A percentile compares a stretch with the other conserved stretches of the same genome.
Evolutionary conservation across 2,113 vertebrate genomes (phyloP).

Genomic region (Etheostoma cragini): DNA sequence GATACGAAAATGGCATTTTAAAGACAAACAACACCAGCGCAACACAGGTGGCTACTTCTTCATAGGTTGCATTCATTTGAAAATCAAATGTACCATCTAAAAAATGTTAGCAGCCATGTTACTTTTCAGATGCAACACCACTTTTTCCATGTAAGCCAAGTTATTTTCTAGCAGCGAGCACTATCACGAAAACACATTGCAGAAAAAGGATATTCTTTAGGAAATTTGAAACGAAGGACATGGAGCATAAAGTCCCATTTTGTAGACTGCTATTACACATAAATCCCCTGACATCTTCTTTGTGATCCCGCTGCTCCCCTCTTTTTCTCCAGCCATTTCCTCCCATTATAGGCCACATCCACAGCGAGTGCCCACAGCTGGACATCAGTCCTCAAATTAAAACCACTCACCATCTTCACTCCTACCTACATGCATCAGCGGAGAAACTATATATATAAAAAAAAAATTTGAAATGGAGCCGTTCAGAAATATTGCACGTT

Average conservation of each 20-base stretch:
- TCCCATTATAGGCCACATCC: constrained; percentile 56
- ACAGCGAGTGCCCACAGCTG: constrained; percentile 60
- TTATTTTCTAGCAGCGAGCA: constrained; percentile 10
- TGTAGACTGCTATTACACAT: constrained; percentile 47
- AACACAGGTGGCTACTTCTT: background rate
- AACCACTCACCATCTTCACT: constrained; percentile 44
- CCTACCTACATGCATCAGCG: constrained; percentile 17
- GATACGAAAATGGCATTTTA: background rate
- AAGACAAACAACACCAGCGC: background rate
- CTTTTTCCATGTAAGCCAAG: constrained; percentile 10
- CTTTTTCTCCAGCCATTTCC: constrained; percentile 53
- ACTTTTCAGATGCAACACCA: constrained; percentile 1
- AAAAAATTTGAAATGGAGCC: constrained; percentile 23
- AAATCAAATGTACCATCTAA: constrained; percentile 2
- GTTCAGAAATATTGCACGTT: background rate
- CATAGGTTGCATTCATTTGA: background rate
- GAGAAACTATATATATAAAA: background rate
- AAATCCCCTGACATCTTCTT: constrained; percentile 51
- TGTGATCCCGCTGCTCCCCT: constrained; percentile 5
- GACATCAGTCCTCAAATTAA: constrained; percentile 55
- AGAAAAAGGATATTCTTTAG: constrained; percentile 21
- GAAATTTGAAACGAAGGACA: constrained; percentile 54
- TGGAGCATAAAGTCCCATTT: constrained; percentile 52
- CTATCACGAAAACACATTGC: constrained; percentile 17
- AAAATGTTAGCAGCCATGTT: constrained; percentile 8